Evolutionary conservation across 2,113 vertebrate species (phyloP).

Genomic region (Mormyrus lacerda): DNA sequence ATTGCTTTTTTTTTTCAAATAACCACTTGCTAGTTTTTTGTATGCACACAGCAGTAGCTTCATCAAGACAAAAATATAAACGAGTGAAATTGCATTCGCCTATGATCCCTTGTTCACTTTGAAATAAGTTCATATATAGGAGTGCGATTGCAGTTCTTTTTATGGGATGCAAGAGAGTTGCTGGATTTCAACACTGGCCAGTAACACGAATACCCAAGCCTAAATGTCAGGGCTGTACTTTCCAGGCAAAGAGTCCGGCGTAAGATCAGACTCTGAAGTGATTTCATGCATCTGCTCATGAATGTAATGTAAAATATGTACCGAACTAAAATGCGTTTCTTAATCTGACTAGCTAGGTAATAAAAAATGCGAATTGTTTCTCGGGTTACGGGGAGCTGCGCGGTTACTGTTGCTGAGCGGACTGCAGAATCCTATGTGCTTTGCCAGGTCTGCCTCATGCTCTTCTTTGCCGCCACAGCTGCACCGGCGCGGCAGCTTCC

Average conservation of each 20-base stretch:
- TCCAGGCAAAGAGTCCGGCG: neutral
- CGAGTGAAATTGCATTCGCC: neutral
- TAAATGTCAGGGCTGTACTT: neutral
- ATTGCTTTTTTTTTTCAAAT: neutral
- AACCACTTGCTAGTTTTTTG: neutral
- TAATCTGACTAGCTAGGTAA: neutral
- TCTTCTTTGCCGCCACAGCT: neutral
- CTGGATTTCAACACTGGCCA: neutral
- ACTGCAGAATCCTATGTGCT: too few species aligned
- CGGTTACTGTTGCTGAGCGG: neutral
- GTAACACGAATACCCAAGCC: neutral
- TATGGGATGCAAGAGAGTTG: neutral
- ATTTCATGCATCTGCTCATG: neutral
- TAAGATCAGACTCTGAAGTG: neutral
- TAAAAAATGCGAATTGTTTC: neutral
- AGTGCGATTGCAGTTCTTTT: neutral
- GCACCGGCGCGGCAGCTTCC: neutral
- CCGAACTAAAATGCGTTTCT: neutral
- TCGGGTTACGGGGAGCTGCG: neutral
- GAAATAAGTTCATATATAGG: neutral
- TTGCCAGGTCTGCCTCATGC: neutral
- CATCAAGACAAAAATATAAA: neutral
- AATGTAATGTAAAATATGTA: neutral
- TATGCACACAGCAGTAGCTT: neutral
- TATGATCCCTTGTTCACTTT: neutral